Evolutionary conservation across 2,113 vertebrate genomes (phyloP), one percentile per base, ranked within the genome.

Genomic region (Pelusios castaneus): DNA sequence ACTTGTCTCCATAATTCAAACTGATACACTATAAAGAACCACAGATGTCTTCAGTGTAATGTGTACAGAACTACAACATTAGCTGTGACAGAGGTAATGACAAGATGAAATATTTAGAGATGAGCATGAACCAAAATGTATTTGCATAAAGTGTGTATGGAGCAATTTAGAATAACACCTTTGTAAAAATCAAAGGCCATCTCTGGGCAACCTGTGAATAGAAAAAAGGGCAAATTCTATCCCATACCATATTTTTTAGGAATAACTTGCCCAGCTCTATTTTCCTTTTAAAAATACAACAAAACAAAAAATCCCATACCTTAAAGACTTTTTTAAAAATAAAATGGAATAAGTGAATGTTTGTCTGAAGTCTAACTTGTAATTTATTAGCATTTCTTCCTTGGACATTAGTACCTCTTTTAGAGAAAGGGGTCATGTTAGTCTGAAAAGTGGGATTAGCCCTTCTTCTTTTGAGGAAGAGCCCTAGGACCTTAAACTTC

Each of bases 331-430:
- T n/a, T 58, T 10, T 29, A 58, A 58, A 58, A 81, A 56, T 84
- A 90, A 41, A 38, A n/a, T 11, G 43, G 43, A 22, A 73, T 49
- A 5, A 89, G 6, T 41, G 81, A 70, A 81, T 58, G 43, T 9
- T 90, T 93, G 76, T 27, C 92, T 95, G 22, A 73, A 34, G 82
- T n/a, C 84, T 60, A 60, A 84, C 34, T 43, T 43, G 19, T 93
- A 91, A 92, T 84, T 73, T 80, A 93, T 92, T 92, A 63, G 76
- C 91, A 79, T 89, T 94, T 91, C 87, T 90, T 93, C 41, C 5
- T 47, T 47, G 10, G 47, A 47, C 47, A 47, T 10, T 47, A 6
- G 47, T 47, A 10, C 47, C 47, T 47, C 7, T 47, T 47, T 47
- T 47, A 47, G 47, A 47, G 47, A 47, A 47, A 47, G 47, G 47